Evolutionary conservation across 2,888 invertebrate species (phyloP).

Genomic region (Rhingia campestris): DNA sequence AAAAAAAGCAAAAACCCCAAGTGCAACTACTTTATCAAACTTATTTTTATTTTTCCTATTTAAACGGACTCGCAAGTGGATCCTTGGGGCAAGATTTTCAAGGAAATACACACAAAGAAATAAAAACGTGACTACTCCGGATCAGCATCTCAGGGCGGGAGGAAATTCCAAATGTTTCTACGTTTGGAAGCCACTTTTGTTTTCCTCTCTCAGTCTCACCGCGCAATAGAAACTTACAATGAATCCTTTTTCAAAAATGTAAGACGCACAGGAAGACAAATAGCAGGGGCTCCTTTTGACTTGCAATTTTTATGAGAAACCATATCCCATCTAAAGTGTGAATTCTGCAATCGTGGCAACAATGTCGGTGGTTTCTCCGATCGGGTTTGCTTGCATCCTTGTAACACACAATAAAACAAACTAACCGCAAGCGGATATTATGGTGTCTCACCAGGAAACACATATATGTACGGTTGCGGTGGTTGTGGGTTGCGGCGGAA

Average conservation of each 20-base stretch:
- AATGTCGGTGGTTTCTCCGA: slow-evolving; percentile 39
- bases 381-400: slow-evolving; percentile 52
- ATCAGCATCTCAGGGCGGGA: slow-evolving; percentile 58
- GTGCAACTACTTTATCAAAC: slow-evolving; percentile 69
- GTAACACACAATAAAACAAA: slow-evolving; percentile 56
- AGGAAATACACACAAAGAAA: slow-evolving; percentile 10
- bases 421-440: slow-evolving; percentile 71
- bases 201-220: slow-evolving; percentile 24
- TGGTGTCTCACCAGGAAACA: slow-evolving; percentile 44
- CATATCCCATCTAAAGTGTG: slow-evolving; percentile 58
- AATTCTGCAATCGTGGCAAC: slow-evolving; percentile 69
- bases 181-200: slow-evolving; percentile 36
- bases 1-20: not conserved
- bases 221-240: slow-evolving; percentile 13
- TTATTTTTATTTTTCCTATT: slow-evolving; percentile 66
- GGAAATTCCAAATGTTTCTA: slow-evolving; percentile 11
- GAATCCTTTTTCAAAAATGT: not conserved
- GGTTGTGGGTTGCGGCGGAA: not conserved
- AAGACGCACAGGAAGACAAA: not conserved
- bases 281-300: slow-evolving; percentile 10
- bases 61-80: slow-evolving; percentile 58
- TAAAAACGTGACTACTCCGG: slow-evolving; percentile 40
- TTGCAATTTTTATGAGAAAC: slow-evolving; percentile 50
- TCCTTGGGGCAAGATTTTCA: slow-evolving; percentile 44
- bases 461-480: slow-evolving; percentile 9